phyloP scores from a whole-genome alignment of 1,140 invertebrate genomes.

The Drosophila teissieri region DNA sequence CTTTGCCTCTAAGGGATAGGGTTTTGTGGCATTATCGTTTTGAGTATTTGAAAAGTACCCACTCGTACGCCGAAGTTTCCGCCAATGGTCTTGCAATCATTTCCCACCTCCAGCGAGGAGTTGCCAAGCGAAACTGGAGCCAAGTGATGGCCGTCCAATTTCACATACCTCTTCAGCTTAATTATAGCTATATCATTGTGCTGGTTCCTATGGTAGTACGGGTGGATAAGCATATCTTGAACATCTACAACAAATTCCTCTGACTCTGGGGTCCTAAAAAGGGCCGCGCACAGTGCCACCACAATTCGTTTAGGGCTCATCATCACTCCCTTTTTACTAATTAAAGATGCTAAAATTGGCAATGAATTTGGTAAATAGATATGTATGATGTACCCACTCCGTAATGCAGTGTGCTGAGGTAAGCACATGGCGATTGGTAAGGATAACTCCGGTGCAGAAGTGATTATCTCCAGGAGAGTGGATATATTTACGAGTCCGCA shows the following conservation, averaged over 20 bases:
- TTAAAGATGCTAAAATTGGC: background rate
- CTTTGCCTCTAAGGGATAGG: background rate
- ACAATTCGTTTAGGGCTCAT: slow-evolving; percentile 7
- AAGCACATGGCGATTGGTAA: slow-evolving; percentile 14
- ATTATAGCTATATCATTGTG: slow-evolving; percentile 28
- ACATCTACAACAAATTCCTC: slow-evolving; percentile 2
- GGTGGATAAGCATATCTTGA: slow-evolving; percentile 17
- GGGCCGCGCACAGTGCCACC: background rate
- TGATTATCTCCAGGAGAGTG: slow-evolving; percentile 29
- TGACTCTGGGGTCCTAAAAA: background rate
- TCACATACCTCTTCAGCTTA: background rate
- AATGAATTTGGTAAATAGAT: background rate
- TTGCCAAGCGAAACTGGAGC: slow-evolving; percentile 1
- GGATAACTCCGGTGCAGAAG: slow-evolving; percentile 34
- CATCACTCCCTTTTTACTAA: slow-evolving; percentile 13
- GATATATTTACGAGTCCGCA: slow-evolving; percentile 16
- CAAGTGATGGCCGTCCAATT: background rate
- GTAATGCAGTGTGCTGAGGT: slow-evolving; percentile 40
- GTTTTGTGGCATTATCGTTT: no score
- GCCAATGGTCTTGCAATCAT: slow-evolving; percentile 20
- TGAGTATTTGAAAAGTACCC: background rate
- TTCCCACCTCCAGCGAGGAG: background rate
- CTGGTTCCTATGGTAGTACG: slow-evolving; percentile 7
- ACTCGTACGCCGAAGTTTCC: slow-evolving; percentile 2
- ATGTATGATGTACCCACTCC: slow-evolving; percentile 15